Evolutionary conservation across 2,888 invertebrate species (phyloP), one percentile per base, ranked within the genome.

Genomic region (Microctonus aethiopoides): DNA sequence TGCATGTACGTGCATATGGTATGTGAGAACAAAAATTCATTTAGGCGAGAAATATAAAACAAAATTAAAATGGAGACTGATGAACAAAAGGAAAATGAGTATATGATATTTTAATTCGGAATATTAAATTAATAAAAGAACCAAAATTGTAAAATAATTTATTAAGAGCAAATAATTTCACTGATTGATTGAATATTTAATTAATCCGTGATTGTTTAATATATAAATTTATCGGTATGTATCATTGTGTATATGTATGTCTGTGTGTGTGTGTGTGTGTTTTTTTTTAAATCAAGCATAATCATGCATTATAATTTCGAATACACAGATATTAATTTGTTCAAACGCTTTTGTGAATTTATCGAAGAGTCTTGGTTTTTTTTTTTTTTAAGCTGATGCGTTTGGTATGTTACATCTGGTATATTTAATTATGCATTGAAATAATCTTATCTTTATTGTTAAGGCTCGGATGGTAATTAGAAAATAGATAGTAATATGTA

Each of bases 51-150:
- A 60, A 51, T 20, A 66, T 39, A 66, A 57, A 57, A 56, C 10
- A 39, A 29, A 56, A 67, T 36, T 41, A 34, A 52, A 65, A 32
- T 22, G 34, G 41, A 32, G 60, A 67, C 36, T 52, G 60, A 67
- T 34, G 60, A 36, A 51, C 36, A 60, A 52, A 61, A 52, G 22
- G n/a, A 41, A 22, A 46, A 46, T 61, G 60, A 61, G 20, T 46
- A 46, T 46, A 16, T 46, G 46, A 46, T 46, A 46, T 16, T 46
- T n/a, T 16, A 46, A 46, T 39, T 61, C 39, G 41, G 41, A 39
- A 39, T 41, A 39, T 41, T 24, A 24, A 39, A 39, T 57, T 11
- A 20, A 6, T 20, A 60, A 34, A 10, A 36, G 39, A 34, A 11
- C 16, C 20, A 59, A 32, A 34, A 34, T 16, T 34, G 6, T 34